These are phyloP conservation scores for Ascaphus truei DNA, from an alignment of 2,113 vertebrate species.

Conservation along the genomic window DNA sequence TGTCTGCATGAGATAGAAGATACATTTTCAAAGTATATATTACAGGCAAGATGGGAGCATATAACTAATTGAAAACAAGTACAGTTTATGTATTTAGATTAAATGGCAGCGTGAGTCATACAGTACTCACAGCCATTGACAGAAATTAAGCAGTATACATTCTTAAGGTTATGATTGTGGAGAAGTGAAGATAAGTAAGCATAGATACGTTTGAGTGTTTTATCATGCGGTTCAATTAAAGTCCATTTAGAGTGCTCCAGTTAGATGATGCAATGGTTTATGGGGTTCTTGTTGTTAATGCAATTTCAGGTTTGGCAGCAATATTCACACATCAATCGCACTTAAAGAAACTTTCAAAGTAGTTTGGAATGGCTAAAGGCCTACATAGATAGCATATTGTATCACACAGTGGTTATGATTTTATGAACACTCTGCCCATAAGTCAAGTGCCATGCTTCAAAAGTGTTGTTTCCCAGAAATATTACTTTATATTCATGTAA, in stretches of 20 bases:
- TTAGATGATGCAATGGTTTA: background rate
- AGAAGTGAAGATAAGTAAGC: background rate
- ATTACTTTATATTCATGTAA: conserved; percentile 30
- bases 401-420: conserved; percentile 7
- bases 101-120: background rate
- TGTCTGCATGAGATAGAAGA: too few species aligned
- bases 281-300: conserved; percentile 2
- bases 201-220: background rate
- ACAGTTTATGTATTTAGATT: too few species aligned
- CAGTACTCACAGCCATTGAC: background rate
- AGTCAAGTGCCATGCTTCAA: conserved; percentile 26
- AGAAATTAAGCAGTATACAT: background rate
- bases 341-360: conserved; percentile 20
- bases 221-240: conserved; percentile 26
- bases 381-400: conserved; percentile 16
- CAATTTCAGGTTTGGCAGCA: conserved; percentile 21
- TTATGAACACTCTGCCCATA: conserved; percentile 12
- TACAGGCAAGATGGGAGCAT: too few species aligned
- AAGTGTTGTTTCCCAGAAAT: conserved; percentile 27
- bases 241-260: conserved; percentile 4
- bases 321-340: background rate
- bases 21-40: too few species aligned
- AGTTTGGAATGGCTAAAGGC: conserved; percentile 5
- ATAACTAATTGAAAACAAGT: too few species aligned
- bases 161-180: background rate